Conservation (phyloP, 1,140 invertebrate species). For the Drosophila pallidifrons region DNA sequence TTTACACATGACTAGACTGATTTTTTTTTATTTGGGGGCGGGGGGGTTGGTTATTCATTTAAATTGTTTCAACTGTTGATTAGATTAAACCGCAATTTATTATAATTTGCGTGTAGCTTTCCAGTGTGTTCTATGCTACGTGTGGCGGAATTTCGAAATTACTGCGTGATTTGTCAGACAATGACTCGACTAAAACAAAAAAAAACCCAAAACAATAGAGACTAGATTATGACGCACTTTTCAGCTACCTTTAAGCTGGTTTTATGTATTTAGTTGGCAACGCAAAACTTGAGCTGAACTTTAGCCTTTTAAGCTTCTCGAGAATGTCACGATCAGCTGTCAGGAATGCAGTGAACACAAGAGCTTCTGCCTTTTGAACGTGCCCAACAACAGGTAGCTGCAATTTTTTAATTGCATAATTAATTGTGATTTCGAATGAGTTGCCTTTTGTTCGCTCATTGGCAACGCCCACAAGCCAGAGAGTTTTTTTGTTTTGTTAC, state of each 20-base stretch:
- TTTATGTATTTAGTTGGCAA: background rate
- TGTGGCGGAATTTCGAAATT: constrained; percentile 2
- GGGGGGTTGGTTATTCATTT: constrained; percentile 7
- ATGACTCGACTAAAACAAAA: constrained; percentile 2
- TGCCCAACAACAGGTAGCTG: constrained; percentile 9
- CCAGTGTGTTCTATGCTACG: background rate
- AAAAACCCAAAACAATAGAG: background rate
- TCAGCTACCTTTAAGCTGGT: background rate
- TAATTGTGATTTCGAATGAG: background rate
- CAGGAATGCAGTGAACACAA: constrained; percentile 2
- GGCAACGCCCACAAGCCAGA: constrained; percentile 13
- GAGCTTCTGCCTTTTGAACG: constrained; percentile 6
- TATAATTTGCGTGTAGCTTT: background rate
- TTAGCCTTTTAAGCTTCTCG: background rate
- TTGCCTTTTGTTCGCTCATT: background rate
- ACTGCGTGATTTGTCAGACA: background rate
- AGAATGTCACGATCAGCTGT: constrained; percentile 25
- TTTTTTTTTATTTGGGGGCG: too few species aligned
- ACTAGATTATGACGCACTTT: constrained; percentile 7
- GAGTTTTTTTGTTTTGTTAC: background rate
- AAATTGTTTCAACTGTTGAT: constrained; percentile 23
- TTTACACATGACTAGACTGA: constrained; percentile 7
- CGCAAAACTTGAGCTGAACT: background rate
- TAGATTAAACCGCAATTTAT: constrained; percentile 37
- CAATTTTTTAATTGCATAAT: background rate